Conservation (phyloP, 2,797 vertebrate species). For the Leptodactylus fallax region DNA sequence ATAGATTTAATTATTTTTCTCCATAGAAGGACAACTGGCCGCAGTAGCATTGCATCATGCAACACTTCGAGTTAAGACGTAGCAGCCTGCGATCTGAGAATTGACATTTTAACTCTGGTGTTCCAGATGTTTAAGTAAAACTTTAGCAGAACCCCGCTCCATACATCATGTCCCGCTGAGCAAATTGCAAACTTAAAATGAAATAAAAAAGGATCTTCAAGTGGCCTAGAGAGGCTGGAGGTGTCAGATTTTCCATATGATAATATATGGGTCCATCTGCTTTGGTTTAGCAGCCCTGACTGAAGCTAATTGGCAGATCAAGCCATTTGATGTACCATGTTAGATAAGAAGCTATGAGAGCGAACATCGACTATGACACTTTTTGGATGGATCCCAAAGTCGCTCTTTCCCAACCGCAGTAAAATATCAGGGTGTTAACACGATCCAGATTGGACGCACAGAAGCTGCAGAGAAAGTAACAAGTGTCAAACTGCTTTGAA, state of each 20-base stretch:
- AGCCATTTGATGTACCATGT: conserved; percentile 58
- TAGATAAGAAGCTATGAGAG: conserved; percentile 62
- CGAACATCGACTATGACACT: not conserved
- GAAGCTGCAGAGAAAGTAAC: conserved; percentile 61
- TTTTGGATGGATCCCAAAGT: conserved; percentile 69
- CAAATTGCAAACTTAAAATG: not conserved
- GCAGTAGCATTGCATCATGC: too few species aligned
- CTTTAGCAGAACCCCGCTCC: not conserved
- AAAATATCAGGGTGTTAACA: conserved; percentile 69
- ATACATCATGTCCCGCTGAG: not conserved
- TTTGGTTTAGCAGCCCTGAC: conserved; percentile 68
- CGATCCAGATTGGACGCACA: conserved; percentile 67
- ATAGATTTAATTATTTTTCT: not conserved
- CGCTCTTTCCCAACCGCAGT: conserved; percentile 44
- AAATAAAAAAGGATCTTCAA: not conserved
- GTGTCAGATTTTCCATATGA: conserved; percentile 1
- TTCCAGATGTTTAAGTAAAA: conserved; percentile 12
- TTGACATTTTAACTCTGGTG: not conserved
- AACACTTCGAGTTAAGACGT: not conserved
- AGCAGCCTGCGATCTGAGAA: not conserved
- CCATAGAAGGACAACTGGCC: not conserved
- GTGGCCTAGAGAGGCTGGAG: not conserved
- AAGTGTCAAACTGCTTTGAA: conserved; percentile 64
- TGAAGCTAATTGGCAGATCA: conserved; percentile 70
- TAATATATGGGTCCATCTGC: conserved; percentile 68